Evolutionary conservation across 2,797 vertebrate genomes (phyloP).

Genomic region (Oreochromis mossambicus): DNA sequence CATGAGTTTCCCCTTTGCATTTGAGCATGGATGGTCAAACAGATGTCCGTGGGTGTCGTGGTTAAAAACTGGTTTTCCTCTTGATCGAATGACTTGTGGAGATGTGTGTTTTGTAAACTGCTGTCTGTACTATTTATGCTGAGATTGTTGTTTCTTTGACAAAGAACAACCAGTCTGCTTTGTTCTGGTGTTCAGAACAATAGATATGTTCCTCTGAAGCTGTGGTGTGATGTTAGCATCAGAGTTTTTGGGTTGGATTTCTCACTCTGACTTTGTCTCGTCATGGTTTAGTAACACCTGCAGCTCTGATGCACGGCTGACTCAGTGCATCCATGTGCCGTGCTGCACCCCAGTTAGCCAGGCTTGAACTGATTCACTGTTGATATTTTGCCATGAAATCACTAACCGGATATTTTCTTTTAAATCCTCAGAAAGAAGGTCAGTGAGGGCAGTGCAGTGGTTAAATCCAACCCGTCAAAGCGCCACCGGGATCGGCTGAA

Average conservation of each 20-base stretch:
- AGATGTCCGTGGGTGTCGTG: background rate
- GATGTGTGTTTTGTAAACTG: background rate
- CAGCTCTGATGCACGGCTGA: background rate
- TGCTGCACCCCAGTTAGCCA: background rate
- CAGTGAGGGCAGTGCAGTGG: slow-evolving; percentile 11
- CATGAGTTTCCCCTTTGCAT: background rate
- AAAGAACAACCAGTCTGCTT: background rate
- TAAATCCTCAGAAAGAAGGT: slow-evolving; percentile 52
- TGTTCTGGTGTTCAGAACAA: background rate
- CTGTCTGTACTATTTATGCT: background rate
- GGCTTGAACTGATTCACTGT: background rate
- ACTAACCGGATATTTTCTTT: background rate
- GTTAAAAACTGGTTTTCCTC: background rate
- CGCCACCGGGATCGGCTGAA: slow-evolving; percentile 78
- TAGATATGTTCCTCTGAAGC: background rate
- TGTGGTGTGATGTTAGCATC: background rate
- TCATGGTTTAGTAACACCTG: background rate
- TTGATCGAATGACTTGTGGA: background rate
- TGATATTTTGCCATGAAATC: background rate
- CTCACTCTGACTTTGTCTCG: background rate
- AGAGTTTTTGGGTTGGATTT: background rate
- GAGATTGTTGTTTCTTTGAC: background rate
- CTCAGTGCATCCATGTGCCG: background rate
- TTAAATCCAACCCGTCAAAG: slow-evolving; percentile 82
- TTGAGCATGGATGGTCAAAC: background rate